Conservation (phyloP, 1,140 invertebrate species). For the Sarcophaga bullata region DNA sequence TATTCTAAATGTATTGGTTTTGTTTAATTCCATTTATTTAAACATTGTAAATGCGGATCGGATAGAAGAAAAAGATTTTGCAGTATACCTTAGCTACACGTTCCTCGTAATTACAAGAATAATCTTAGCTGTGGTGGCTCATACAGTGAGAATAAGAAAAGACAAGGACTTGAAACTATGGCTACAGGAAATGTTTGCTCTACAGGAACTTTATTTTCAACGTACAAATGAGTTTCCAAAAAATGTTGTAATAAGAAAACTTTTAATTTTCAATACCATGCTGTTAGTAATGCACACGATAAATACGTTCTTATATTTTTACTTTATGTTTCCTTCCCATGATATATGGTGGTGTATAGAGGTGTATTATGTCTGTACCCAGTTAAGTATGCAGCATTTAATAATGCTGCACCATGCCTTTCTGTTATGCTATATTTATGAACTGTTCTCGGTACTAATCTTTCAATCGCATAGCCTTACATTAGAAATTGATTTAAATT, state of each 20-base stretch:
- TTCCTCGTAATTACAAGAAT: not conserved
- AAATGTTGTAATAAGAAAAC: not conserved
- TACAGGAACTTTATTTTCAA: not conserved
- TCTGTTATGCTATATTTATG: not conserved
- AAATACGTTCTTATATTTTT: not conserved
- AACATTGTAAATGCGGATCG: not conserved
- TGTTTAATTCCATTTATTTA: not conserved
- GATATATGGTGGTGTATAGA: not conserved
- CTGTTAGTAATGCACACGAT: not conserved
- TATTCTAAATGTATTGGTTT: not conserved
- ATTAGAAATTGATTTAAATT: not conserved
- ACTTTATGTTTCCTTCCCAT: not conserved
- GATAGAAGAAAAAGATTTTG: not conserved
- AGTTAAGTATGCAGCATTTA: not conserved
- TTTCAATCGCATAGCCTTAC: not conserved
- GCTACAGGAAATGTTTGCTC: not conserved
- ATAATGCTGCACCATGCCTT: not conserved
- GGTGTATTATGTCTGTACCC: not conserved
- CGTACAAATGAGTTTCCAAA: not conserved
- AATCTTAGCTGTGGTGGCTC: not conserved
- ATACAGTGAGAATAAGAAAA: not conserved
- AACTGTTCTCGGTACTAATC: not conserved
- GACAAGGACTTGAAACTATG: not conserved
- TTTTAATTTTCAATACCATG: not conserved
- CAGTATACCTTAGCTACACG: not conserved